Conservation (phyloP, 1,140 invertebrate genomes). For the Thaumatotibia leucotreta region DNA sequence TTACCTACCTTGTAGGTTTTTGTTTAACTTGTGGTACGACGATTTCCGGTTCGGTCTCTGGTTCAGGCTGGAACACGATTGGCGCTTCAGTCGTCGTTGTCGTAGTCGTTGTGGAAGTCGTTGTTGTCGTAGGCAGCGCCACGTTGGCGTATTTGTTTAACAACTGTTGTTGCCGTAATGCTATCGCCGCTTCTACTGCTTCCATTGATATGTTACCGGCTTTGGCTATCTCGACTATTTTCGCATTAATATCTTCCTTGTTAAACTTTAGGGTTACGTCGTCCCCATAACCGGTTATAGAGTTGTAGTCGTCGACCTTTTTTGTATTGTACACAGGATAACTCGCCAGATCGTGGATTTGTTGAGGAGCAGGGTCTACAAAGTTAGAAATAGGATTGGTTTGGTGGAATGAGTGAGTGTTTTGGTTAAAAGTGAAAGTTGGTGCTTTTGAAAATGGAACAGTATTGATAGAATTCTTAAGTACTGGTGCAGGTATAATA, state of each 20-base stretch:
- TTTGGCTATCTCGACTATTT: conserved; percentile 71
- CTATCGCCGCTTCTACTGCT: conserved; percentile 83
- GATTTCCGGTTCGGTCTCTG: conserved; percentile 61
- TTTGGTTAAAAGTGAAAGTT: conserved; percentile 28
- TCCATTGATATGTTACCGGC: conserved; percentile 86
- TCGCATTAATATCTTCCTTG: conserved; percentile 68
- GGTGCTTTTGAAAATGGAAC: conserved; percentile 36
- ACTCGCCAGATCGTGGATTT: conserved; percentile 57
- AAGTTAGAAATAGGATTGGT: conserved; percentile 69
- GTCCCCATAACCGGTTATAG: conserved; percentile 64
- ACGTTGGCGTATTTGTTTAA: conserved; percentile 77
- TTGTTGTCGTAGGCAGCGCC: conserved; percentile 65
- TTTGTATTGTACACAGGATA: conserved; percentile 58
- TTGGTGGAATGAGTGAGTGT: conserved; percentile 46
- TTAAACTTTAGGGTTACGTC: conserved; percentile 59
- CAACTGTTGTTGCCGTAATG: conserved; percentile 82
- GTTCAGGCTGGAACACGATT: conserved; percentile 53
- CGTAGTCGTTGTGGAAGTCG: conserved; percentile 69
- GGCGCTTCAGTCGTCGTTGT: conserved; percentile 53
- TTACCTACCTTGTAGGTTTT: conserved; percentile 56
- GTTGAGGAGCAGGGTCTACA: conserved; percentile 67
- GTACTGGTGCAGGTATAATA: conserved; percentile 54
- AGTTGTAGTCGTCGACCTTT: conserved; percentile 72
- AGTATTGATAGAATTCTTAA: conserved; percentile 44
- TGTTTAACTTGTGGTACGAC: conserved; percentile 43